These are phyloP conservation scores for Haliaeetus leucogaster DNA, from an alignment of 2,113 vertebrate genomes.

Conservation along the genomic window DNA sequence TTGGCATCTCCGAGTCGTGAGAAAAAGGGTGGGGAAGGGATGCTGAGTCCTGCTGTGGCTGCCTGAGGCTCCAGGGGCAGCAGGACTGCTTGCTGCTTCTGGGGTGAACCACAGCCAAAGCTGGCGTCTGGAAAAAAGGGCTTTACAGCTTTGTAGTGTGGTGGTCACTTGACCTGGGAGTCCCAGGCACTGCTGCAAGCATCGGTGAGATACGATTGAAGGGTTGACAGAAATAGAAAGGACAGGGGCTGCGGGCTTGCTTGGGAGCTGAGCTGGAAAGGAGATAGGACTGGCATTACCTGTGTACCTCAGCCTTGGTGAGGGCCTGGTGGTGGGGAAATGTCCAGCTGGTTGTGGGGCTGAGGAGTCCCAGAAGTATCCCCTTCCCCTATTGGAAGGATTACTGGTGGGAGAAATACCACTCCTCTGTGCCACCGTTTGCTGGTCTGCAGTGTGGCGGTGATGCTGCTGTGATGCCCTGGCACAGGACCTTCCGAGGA, in stretches of 20 bases:
- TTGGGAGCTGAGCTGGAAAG: not conserved
- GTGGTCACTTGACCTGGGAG: rapidly evolving
- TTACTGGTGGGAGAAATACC: rapidly evolving
- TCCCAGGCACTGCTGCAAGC: rapidly evolving
- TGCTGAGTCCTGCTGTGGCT: rapidly evolving
- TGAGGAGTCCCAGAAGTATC: not conserved
- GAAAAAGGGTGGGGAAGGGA: not conserved
- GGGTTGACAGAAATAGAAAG: not conserved
- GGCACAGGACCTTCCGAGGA: not conserved
- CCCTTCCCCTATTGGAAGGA: rapidly evolving
- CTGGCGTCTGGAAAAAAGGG: not conserved
- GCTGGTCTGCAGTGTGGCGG: rapidly evolving
- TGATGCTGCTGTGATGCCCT: not conserved
- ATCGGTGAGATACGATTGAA: not conserved
- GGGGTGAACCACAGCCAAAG: not conserved
- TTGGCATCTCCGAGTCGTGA: not conserved
- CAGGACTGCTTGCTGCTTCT: not conserved
- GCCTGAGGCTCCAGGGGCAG: not conserved
- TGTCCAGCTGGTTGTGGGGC: rapidly evolving
- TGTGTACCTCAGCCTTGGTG: rapidly evolving
- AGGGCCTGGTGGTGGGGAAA: not conserved
- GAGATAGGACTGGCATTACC: rapidly evolving
- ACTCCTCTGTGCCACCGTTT: rapidly evolving
- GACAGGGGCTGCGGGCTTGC: rapidly evolving
- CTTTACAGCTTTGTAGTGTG: not conserved